These are phyloP conservation scores for Musca vetustissima DNA, from an alignment of 1,140 invertebrate genomes.

Conservation along the genomic window DNA sequence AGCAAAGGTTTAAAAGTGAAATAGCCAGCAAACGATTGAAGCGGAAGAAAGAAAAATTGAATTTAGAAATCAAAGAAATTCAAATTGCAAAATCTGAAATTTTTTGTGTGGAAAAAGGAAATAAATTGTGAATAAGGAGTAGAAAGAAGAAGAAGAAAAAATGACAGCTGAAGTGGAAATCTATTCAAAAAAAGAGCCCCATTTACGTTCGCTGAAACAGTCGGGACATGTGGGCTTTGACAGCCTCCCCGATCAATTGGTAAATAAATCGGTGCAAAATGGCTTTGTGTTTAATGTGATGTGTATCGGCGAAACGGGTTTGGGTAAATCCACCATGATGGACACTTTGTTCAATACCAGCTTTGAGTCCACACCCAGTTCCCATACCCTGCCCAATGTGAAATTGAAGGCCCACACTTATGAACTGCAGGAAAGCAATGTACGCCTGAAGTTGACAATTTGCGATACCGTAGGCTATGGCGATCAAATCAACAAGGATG, in stretches of 20 bases:
- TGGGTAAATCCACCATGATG: constrained; percentile 99
- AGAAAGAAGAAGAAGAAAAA: neutral
- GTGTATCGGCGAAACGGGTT: constrained; percentile 95
- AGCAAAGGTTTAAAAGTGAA: constrained; percentile 1
- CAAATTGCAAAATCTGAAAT: too few relatives aligned
- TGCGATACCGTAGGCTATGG: constrained; percentile 98
- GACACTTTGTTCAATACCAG: constrained; percentile 99
- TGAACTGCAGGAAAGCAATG: constrained; percentile 96
- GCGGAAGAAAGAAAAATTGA: neutral
- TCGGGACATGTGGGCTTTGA: constrained; percentile 98
- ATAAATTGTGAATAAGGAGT: neutral
- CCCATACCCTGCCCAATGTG: constrained; percentile 89
- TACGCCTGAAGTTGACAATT: constrained; percentile 93
- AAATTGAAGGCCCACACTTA: constrained; percentile 96
- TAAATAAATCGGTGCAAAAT: constrained; percentile 96
- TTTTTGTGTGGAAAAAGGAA: too few relatives aligned
- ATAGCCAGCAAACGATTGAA: neutral
- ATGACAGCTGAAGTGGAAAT: constrained; percentile 21
- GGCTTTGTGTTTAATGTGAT: constrained; percentile 98
- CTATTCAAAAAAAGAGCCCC: constrained; percentile 46
- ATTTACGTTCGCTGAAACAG: constrained; percentile 82
- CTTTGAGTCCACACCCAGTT: constrained; percentile 90
- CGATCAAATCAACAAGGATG: constrained; percentile 99
- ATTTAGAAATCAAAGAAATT: neutral
- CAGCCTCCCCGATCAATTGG: constrained; percentile 96